Evolutionary conservation across 2,888 invertebrate species (phyloP).

Genomic region (Aleiodes testaceus): DNA sequence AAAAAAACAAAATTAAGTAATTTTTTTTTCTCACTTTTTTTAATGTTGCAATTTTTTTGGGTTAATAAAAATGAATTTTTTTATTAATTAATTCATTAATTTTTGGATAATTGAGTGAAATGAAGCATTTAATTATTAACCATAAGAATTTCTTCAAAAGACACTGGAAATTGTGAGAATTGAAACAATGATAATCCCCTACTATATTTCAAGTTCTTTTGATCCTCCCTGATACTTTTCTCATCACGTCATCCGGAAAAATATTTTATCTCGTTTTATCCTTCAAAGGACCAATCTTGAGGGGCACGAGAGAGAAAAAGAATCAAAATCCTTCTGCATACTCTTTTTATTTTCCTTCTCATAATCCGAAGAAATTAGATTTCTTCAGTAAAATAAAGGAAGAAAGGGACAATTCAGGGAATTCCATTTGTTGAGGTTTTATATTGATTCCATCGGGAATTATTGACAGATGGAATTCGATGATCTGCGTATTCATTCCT

Average conservation of each 20-base stretch:
- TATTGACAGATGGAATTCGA: too few species aligned
- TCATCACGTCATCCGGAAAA: constrained; percentile 29
- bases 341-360: not conserved
- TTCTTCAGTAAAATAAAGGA: too few species aligned
- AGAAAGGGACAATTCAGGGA: too few species aligned
- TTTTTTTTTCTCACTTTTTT: too few species aligned
- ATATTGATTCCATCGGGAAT: too few species aligned
- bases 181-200: constrained; percentile 48
- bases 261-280: constrained; percentile 22
- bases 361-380: too few species aligned
- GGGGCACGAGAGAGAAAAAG: not conserved
- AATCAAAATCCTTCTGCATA: not conserved
- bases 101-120: constrained; percentile 2
- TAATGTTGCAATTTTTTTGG: too few species aligned
- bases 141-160: constrained; percentile 27
- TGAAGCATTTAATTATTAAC: not conserved
- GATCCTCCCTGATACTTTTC: constrained; percentile 23
- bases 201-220: constrained; percentile 35
- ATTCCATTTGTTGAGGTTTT: too few species aligned
- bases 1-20: too few species aligned
- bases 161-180: constrained; percentile 54
- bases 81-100: not conserved
- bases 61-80: too few species aligned
- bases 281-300: constrained; percentile 9
- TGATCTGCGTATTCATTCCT: too few species aligned